Percentiles rank a stretch among this genome's conserved stretches.
These are phyloP conservation scores for Nematostella vectensis DNA, from an alignment of 92 coral and sea anemone genomes.

Conservation along the genomic window DNA sequence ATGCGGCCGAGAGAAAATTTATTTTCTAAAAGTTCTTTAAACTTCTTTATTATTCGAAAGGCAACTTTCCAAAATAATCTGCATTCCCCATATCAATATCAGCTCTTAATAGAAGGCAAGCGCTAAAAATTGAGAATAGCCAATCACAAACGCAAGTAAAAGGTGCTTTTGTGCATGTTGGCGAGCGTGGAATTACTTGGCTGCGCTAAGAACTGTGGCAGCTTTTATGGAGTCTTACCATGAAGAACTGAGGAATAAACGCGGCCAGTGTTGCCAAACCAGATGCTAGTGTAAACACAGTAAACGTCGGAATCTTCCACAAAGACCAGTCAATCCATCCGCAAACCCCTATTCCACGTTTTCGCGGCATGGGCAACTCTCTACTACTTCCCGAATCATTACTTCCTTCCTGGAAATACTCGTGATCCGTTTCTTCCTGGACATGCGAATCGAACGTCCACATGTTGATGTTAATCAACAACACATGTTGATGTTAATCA, in stretches of 20 bases:
- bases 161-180: background rate
- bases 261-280: background rate
- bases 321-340: background rate
- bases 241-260: background rate
- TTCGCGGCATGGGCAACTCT: too few relatives aligned
- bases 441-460: background rate
- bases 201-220: too few relatives aligned
- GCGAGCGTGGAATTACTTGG: too few relatives aligned
- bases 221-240: constrained; percentile 1
- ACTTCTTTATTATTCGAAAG: too few relatives aligned
- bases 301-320: background rate
- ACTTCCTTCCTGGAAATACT: background rate
- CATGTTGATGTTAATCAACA: too few relatives aligned
- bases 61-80: too few relatives aligned
- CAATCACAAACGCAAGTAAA: background rate
- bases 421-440: background rate
- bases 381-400: background rate
- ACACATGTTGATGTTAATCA: too few relatives aligned
- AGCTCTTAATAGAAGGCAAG: too few relatives aligned
- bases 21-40: too few relatives aligned
- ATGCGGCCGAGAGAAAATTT: too few relatives aligned
- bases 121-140: too few relatives aligned
- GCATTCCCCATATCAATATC: too few relatives aligned
- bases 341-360: background rate
- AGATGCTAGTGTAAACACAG: background rate